phyloP scores from a whole-genome alignment of 2,888 invertebrate genomes.

The Physocephala rufipes region DNA sequence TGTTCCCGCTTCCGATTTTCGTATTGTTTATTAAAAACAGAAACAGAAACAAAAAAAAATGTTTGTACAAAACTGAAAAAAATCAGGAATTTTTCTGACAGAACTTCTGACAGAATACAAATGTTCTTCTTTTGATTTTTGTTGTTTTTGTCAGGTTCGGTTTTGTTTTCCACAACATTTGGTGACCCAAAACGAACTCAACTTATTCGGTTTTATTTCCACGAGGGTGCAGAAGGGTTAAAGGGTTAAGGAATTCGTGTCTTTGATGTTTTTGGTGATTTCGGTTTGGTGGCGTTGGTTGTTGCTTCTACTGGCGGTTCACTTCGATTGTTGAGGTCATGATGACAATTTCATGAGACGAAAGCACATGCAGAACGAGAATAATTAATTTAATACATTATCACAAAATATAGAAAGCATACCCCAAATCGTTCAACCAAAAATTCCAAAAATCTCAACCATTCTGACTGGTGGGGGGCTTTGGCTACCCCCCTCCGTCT shows the following conservation, averaged over 20 bases:
- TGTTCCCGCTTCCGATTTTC: not conserved
- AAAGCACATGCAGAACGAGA: slow-evolving; percentile 12
- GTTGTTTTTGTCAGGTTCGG: slow-evolving; percentile 4
- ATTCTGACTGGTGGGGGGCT: no score
- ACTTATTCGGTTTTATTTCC: no score
- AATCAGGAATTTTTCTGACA: not conserved
- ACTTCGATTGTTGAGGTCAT: slow-evolving; percentile 32
- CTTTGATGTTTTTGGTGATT: not conserved
- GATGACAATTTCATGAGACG: slow-evolving; percentile 32
- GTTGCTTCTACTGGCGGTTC: slow-evolving; percentile 28
- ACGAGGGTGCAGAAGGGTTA: no score
- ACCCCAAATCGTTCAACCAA: no score
- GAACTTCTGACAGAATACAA: not conserved
- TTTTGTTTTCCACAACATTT: slow-evolving; percentile 1
- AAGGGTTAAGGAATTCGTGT: no score
- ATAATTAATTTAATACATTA: not conserved
- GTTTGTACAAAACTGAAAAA: not conserved
- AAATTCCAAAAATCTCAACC: no score
- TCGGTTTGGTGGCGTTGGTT: slow-evolving; percentile 22
- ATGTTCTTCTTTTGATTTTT: not conserved
- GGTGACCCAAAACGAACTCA: no score
- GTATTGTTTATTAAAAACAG: not conserved
- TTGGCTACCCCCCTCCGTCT: no score
- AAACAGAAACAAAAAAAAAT: no score
- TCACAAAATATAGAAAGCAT: no score